These are phyloP conservation scores for Drosophila sturtevanti DNA, from an alignment of 1,140 invertebrate species.

Conservation along the genomic window DNA sequence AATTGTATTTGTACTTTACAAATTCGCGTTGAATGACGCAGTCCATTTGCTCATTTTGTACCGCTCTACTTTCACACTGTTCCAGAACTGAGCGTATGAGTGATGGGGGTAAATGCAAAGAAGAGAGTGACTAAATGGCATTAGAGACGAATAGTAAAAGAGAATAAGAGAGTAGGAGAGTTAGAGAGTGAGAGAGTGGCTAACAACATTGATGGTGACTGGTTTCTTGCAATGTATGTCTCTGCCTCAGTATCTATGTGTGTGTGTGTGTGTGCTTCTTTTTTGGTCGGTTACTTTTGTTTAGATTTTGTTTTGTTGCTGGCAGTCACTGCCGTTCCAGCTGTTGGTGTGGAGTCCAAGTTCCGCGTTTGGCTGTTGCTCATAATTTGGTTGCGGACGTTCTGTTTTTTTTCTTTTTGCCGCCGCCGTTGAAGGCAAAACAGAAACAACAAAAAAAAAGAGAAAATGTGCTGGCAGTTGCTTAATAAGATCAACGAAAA, in stretches of 20 bases:
- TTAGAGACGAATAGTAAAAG: constrained; percentile 11
- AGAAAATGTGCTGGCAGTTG: constrained; percentile 68
- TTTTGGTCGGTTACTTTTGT: constrained; percentile 48
- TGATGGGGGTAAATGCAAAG: background rate
- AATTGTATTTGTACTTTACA: constrained; percentile 43
- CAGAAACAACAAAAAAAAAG: constrained; percentile 24
- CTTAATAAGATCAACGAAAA: constrained; percentile 2
- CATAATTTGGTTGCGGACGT: background rate
- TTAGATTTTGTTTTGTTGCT: constrained; percentile 62
- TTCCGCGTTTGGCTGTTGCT: constrained; percentile 3
- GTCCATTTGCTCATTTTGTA: constrained; percentile 24
- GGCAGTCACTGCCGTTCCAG: constrained; percentile 49
- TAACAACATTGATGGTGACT: constrained; percentile 19
- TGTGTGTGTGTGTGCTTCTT: constrained; percentile 7
- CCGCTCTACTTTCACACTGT: constrained; percentile 65
- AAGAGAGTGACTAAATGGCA: constrained; percentile 4
- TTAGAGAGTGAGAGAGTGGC: constrained; percentile 25
- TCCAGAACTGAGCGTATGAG: too few species aligned
- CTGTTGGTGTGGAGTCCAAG: constrained; percentile 57
- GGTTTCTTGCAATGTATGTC: background rate
- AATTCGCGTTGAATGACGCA: constrained; percentile 44
- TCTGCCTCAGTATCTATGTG: background rate
- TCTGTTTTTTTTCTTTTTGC: background rate
- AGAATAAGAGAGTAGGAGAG: constrained; percentile 1
- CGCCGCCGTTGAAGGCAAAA: constrained; percentile 1